Evolutionary conservation across 2,113 vertebrate genomes (phyloP).

Genomic region (Loxodonta africana): DNA sequence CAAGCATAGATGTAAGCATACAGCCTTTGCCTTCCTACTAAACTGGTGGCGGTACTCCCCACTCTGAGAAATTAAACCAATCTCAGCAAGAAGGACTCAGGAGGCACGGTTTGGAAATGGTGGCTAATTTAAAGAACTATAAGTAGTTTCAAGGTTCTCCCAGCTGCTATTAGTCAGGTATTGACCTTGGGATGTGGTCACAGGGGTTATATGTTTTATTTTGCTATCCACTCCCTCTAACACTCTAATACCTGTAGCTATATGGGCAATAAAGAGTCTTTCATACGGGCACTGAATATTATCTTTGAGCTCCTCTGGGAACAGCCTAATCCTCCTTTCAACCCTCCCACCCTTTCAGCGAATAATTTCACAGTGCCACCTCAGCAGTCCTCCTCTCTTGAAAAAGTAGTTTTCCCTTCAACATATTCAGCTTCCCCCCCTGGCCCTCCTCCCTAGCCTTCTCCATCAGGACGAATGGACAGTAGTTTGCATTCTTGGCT

Average conservation of each 20-base stretch:
- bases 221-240: constrained; percentile 81
- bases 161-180: constrained; percentile 72
- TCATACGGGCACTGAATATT: constrained; percentile 83
- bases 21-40: background rate
- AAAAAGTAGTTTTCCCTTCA: constrained; percentile 76
- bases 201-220: constrained; percentile 81
- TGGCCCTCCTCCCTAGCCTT: constrained; percentile 18
- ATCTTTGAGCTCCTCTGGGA: constrained; percentile 82
- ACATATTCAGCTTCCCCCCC: constrained; percentile 19
- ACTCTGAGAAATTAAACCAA: constrained; percentile 62
- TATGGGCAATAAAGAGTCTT: constrained; percentile 81
- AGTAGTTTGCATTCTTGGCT: constrained; percentile 4
- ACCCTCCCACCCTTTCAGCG: constrained; percentile 67
- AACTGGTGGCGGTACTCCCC: background rate
- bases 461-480: constrained; percentile 15
- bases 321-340: constrained; percentile 65
- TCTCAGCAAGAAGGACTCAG: constrained; percentile 58
- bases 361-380: constrained; percentile 65
- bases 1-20: background rate
- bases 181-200: constrained; percentile 83
- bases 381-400: constrained; percentile 58
- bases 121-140: constrained; percentile 71
- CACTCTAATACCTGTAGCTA: constrained; percentile 77
- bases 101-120: constrained; percentile 62
- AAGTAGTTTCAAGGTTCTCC: constrained; percentile 69